Base-by-base conservation (phyloP, 2,113 vertebrate genomes). In the Merops nubicus region DNA sequence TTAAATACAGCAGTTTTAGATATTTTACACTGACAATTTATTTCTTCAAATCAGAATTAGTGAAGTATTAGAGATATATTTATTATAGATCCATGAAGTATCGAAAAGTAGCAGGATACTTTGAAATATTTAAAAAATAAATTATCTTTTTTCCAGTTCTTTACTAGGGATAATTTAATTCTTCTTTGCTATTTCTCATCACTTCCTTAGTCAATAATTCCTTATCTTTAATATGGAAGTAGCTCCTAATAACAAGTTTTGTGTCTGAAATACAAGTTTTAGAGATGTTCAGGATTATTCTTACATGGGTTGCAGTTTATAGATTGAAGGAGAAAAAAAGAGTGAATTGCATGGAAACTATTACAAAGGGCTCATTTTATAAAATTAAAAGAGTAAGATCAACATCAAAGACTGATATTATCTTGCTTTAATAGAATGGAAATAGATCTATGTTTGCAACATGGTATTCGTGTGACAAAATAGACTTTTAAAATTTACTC, bases 161-260 rank as follows among this genome's bases (percentile, higher is more conserved):
- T 85, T 6, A 13, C 25, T 65, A 48, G 15, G 28, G 28, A 69
- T 83, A 75, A 70, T 89, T 96, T 93, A 95, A 74, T 94, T 88
- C 17, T 91, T 81, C 40, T 76, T 40, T 75, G 28, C 53, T 83
- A 42, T 82, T 87, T 97, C 81, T 85, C 15, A 54, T 95, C 19
- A 29, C 26, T 76, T 80, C 57, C 48, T 89, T 85, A 68, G 79
- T 91, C 62, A 94, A 88, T 89, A 82, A 95, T 91, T 94, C 78
- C 89, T 85, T 94, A 60, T 92, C 68, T 85, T 95, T 87, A 95
- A 89, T 89, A 86, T 2, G 21, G 88, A 91, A 92, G 77, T 56
- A 93, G 56, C 9, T 92, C 40, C 47, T 88, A 89, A 78, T 77
- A 84, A 33, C 22, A 95, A 68, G 36, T 69, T 63, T 56, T 90